Base-by-base conservation (phyloP, 1,140 invertebrate species). In the Ostrea denselamellosa region DNA sequence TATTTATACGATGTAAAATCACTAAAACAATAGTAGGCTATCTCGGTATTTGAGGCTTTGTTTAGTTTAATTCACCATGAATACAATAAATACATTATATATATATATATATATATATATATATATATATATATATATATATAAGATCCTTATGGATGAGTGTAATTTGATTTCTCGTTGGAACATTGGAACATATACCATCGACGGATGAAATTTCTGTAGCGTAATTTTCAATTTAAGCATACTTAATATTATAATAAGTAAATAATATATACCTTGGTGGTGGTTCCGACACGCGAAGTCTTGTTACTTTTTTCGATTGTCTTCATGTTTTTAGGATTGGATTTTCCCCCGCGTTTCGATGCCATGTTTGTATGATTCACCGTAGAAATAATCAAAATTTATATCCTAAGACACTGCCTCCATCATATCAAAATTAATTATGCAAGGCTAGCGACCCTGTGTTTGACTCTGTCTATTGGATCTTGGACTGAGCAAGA, bases 381-480 rank as follows among this genome's bases (percentile, higher is more conserved):
- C 34, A 25, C 4, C 9, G 22, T 77, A 34, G 28, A 34, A 28
- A 28, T 77, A 28, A 77, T 44, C 22, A 28, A 5, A 25, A 22
- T 77, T 77, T 28, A 28, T 77, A 77, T 77, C 68, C 68, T 12
- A 28, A 12, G 5, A 77, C 25, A 34, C 68, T 28, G 28, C 28
- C 68, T 17, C 25, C 12, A 77, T 77, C 12, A 77, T 77, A 77
- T 77, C 68, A 77, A 77, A 34, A 77, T 77, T 28, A 77, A 77
- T 77, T 28, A 77, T 77, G 68, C 68, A 77, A 77, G 19, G 56
- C 17, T 19, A 62, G 68, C 17, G 25, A 25, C 68, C 25, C 28
- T 77, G 28, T 17, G 28, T 77, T 77, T 77, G 68, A 77, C 68
- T 62, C 58, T 25, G 68, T 17, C 10, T 77, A 77, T 25, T 77